Conservation (phyloP, 2,797 vertebrate species). For the Ispidina lecontei region DNA sequence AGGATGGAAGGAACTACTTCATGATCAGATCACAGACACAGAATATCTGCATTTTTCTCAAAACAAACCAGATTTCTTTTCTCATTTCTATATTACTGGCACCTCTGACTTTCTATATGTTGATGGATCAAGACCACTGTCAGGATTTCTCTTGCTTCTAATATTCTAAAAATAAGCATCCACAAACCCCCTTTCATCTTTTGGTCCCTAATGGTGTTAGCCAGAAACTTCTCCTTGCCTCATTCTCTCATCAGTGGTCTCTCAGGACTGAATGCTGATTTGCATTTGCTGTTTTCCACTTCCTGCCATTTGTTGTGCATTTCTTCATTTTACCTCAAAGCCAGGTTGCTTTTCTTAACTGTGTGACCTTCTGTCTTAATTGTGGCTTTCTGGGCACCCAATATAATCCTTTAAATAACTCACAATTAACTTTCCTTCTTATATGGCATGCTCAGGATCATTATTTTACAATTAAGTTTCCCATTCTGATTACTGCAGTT, state of each 20-base stretch:
- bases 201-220: neutral
- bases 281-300: neutral
- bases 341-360: neutral
- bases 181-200: neutral
- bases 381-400: neutral
- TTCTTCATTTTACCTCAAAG: neutral
- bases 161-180: neutral
- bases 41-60: neutral
- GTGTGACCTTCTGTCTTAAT: neutral
- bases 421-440: conserved; percentile 3
- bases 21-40: neutral
- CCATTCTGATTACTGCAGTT: neutral
- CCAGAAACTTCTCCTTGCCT: neutral
- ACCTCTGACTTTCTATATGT: neutral
- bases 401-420: neutral
- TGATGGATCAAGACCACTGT: neutral
- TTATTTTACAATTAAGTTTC: conserved; percentile 54
- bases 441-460: neutral
- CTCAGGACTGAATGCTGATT: neutral
- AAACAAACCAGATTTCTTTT: neutral
- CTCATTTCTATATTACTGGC: neutral
- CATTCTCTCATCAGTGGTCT: neutral
- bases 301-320: neutral
- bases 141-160: neutral
- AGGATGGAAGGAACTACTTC: neutral